Conservation (phyloP, 2,888 invertebrate genomes). For the Sepioteuthis lessoniana region DNA sequence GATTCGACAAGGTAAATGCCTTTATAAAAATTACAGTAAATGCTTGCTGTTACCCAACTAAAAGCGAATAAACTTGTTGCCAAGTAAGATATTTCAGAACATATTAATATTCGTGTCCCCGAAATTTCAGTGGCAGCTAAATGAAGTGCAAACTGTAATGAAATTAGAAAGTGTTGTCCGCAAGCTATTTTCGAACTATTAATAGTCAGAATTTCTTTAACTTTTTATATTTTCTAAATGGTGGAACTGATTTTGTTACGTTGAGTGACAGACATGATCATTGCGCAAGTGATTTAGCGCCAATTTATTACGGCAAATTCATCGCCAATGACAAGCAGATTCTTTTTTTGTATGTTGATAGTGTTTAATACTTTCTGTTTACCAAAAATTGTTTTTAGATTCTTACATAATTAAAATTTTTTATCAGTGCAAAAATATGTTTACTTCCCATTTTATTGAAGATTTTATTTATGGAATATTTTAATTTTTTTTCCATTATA, state of each 20-base stretch:
- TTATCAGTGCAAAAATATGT: no score
- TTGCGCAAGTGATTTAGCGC: not conserved
- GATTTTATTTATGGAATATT: not conserved
- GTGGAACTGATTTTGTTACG: not conserved
- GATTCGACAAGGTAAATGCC: not conserved
- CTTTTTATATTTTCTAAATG: not conserved
- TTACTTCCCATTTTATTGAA: not conserved
- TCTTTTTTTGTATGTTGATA: not conserved
- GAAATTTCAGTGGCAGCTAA: not conserved
- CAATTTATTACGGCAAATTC: not conserved
- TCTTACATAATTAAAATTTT: not conserved
- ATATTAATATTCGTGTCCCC: not conserved
- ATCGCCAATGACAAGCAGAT: not conserved
- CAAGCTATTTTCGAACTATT: not conserved
- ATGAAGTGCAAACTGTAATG: not conserved
- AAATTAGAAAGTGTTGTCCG: not conserved
- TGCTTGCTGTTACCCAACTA: not conserved
- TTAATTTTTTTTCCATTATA: not conserved
- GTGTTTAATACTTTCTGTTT: not conserved
- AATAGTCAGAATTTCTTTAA: not conserved
- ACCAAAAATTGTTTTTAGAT: not conserved
- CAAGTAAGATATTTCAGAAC: not conserved
- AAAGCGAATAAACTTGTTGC: not conserved
- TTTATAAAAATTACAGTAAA: not conserved
- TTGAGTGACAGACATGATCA: conserved; percentile 33